These are phyloP conservation scores for Eristalinus aeneus DNA, from an alignment of 2,888 invertebrate species.

Conservation along the genomic window DNA sequence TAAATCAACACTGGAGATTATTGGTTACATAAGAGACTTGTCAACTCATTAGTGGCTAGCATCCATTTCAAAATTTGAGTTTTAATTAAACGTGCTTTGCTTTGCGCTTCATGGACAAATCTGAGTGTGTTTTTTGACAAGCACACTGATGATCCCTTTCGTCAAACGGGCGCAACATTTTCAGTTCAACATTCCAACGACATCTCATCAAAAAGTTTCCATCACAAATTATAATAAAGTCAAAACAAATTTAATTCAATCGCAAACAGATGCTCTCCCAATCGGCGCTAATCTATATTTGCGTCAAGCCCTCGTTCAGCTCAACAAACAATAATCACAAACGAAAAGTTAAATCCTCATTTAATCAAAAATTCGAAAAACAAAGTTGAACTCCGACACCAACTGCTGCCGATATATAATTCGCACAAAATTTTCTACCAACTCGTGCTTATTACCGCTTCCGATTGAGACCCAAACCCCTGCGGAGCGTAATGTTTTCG, in stretches of 20 bases:
- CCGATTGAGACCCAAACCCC: slow-evolving; percentile 6
- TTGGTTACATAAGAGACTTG: too few species aligned
- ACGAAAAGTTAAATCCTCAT: background rate
- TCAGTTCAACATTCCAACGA: too few species aligned
- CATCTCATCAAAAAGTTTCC: background rate
- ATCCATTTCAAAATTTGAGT: too few species aligned
- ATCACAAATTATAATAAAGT: background rate
- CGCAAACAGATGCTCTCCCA: background rate
- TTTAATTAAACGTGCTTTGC: too few species aligned
- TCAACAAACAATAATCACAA: background rate
- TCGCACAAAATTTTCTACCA: background rate
- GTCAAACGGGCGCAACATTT: too few species aligned
- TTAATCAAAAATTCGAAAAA: background rate
- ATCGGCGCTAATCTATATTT: too few species aligned
- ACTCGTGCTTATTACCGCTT: slow-evolving; percentile 2
- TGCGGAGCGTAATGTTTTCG: background rate
- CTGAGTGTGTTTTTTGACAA: too few species aligned
- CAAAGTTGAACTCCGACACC: slow-evolving; percentile 1
- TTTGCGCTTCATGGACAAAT: too few species aligned
- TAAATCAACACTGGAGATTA: too few species aligned
- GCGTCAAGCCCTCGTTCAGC: background rate
- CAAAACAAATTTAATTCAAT: background rate
- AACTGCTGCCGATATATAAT: slow-evolving; percentile 9
- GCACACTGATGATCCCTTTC: too few species aligned
- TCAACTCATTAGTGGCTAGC: too few species aligned